Evolutionary conservation across 2,113 vertebrate species (phyloP).

Genomic region (Pituophis catenifer): DNA sequence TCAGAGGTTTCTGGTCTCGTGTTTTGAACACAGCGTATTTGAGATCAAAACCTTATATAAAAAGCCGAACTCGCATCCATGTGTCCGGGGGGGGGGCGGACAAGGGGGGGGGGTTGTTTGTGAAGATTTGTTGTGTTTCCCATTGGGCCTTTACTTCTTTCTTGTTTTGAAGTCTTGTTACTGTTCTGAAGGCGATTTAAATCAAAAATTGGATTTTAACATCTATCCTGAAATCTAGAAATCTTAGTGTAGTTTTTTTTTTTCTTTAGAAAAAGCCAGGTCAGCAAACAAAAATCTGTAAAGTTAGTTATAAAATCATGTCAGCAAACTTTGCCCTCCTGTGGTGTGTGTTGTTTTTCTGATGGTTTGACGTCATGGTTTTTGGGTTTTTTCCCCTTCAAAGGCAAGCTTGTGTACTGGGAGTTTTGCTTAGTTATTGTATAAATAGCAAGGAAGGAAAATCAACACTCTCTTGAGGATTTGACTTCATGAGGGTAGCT

Average conservation of each 20-base stretch:
- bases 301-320: background rate
- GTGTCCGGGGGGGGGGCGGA: background rate
- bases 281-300: background rate
- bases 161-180: background rate
- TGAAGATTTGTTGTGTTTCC: background rate
- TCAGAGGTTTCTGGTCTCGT: background rate
- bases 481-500: background rate
- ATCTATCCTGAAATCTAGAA: too few species aligned
- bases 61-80: background rate
- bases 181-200: background rate
- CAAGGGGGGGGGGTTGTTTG: too few species aligned
- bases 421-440: constrained; percentile 25
- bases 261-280: background rate
- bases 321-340: background rate
- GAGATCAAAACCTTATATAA: background rate
- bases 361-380: constrained; percentile 19
- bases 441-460: constrained; percentile 4
- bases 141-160: background rate
- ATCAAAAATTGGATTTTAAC: background rate
- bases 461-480: background rate
- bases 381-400: background rate
- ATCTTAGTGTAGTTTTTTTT: background rate
- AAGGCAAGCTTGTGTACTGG: background rate
- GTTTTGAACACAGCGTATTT: background rate
- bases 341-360: background rate